These are phyloP conservation scores for Cygnus olor DNA, from an alignment of 2,797 vertebrate species.

Conservation along the genomic window DNA sequence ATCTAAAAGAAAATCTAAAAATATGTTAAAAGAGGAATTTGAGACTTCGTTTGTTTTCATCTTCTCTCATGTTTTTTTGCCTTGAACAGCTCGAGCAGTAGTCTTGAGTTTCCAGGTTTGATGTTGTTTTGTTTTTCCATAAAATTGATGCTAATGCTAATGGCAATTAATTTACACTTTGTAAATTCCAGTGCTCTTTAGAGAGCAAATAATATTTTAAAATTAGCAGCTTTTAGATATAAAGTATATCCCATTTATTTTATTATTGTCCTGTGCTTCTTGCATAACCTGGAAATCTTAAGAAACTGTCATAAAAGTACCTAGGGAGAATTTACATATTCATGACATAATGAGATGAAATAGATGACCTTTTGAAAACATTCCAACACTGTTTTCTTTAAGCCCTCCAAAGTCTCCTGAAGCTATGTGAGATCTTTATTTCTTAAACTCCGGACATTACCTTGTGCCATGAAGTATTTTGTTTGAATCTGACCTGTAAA, in stretches of 20 bases:
- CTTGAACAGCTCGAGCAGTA: background rate
- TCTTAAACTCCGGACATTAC: background rate
- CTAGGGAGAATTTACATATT: background rate
- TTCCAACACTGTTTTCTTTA: background rate
- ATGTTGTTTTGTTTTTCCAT: background rate
- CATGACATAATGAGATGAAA: background rate
- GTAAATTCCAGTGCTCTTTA: background rate
- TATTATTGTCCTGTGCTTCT: background rate
- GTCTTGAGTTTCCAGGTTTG: background rate
- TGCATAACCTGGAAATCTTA: background rate
- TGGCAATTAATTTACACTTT: background rate
- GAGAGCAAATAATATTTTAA: background rate
- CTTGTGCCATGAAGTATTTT: background rate
- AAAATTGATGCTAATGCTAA: background rate
- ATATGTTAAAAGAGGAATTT: background rate
- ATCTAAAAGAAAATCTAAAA: background rate
- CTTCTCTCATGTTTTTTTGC: background rate
- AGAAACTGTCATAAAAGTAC: background rate
- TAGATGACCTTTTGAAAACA: background rate
- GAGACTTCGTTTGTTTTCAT: background rate
- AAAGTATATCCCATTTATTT: background rate
- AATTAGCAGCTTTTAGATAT: background rate
- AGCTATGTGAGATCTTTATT: background rate
- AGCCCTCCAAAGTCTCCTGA: background rate
- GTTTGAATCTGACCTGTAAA: background rate